phyloP scores from a whole-genome alignment of 1,140 invertebrate species.

The Zophobas morio region DNA sequence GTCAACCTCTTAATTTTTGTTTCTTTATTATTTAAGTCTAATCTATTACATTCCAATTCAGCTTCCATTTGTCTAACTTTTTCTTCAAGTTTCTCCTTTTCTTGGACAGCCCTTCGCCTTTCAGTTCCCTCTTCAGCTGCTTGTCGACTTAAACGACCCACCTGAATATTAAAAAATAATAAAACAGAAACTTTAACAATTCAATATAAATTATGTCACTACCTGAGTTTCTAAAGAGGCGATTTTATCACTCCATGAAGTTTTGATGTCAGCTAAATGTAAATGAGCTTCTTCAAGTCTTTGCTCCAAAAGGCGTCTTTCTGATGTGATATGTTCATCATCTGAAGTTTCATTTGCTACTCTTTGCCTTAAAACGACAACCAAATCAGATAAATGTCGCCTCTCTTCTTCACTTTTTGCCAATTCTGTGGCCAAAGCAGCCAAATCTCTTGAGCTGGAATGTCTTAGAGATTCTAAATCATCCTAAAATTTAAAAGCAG shows the following conservation, averaged over 20 bases:
- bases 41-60: conserved; percentile 79
- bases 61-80: conserved; percentile 77
- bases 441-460: conserved; percentile 74
- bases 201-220: conserved; percentile 44
- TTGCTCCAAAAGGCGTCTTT: conserved; percentile 79
- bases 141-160: conserved; percentile 82
- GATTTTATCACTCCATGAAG: conserved; percentile 91
- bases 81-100: conserved; percentile 77
- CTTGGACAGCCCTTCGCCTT: conserved; percentile 80
- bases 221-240: conserved; percentile 88
- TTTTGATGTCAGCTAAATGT: conserved; percentile 89
- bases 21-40: conserved; percentile 80
- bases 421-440: conserved; percentile 72
- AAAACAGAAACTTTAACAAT: background rate
- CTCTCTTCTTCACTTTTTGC: conserved; percentile 76
- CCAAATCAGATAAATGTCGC: conserved; percentile 76
- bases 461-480: conserved; percentile 79
- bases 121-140: conserved; percentile 86
- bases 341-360: conserved; percentile 69
- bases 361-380: conserved; percentile 76
- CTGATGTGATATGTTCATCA: conserved; percentile 74
- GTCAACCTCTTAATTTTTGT: conserved; percentile 75
- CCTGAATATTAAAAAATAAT: conserved; percentile 66
- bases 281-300: conserved; percentile 87
- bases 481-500: conserved; percentile 70